These are phyloP conservation scores for Paratrypauchen microcephalus DNA, from an alignment of 2,797 vertebrate species.

Conservation along the genomic window DNA sequence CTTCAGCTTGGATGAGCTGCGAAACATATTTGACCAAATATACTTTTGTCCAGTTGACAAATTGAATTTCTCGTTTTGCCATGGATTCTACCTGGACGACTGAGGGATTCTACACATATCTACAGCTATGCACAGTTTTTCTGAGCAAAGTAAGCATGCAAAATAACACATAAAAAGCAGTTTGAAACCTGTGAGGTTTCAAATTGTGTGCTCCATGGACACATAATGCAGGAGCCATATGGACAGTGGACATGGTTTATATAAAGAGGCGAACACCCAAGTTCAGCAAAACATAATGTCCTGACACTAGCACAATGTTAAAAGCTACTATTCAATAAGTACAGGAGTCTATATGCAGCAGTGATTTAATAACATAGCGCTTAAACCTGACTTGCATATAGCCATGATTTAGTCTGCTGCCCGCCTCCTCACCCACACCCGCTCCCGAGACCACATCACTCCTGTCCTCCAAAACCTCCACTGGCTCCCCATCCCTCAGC, in stretches of 20 bases:
- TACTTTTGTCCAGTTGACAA: too few relatives aligned
- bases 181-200: conserved; percentile 13
- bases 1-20: too few relatives aligned
- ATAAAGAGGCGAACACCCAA: conserved; percentile 40
- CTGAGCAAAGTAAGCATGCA: conserved; percentile 11
- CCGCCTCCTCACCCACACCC: too few relatives aligned
- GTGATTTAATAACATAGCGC: not conserved
- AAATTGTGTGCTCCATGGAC: too few relatives aligned
- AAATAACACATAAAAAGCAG: conserved; percentile 9
- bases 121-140: too few relatives aligned
- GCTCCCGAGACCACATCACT: too few relatives aligned
- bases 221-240: conserved; percentile 26
- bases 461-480: too few relatives aligned
- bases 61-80: too few relatives aligned
- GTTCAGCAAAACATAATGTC: conserved; percentile 32
- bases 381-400: not conserved
- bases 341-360: not conserved
- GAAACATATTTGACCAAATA: too few relatives aligned
- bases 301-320: conserved; percentile 30
- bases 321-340: conserved; percentile 19
- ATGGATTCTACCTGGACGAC: too few relatives aligned
- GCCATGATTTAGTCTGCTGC: not conserved
- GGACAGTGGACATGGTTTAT: conserved; percentile 34
- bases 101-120: too few relatives aligned
- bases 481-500: too few relatives aligned